These are phyloP conservation scores for Myanophis thanlyinensis DNA, from an alignment of 2,113 vertebrate genomes.

Conservation along the genomic window DNA sequence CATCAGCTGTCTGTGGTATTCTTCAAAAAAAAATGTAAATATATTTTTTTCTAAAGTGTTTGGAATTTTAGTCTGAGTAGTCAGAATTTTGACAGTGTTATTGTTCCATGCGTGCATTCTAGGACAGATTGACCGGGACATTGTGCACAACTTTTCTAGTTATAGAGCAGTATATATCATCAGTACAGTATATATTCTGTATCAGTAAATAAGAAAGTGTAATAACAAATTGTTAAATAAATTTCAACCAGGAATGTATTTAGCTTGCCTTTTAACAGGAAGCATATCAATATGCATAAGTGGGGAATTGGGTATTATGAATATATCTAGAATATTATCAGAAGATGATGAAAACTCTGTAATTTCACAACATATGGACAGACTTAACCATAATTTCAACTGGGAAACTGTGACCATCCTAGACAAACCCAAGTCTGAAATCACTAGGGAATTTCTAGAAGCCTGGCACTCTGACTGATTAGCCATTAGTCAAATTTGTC, in stretches of 20 bases:
- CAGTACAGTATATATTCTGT: not conserved
- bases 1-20: not conserved
- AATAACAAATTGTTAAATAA: not conserved
- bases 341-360: not conserved
- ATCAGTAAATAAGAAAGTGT: not conserved
- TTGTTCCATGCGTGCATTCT: slow-evolving; percentile 8
- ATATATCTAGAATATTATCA: not conserved
- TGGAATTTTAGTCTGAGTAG: not conserved
- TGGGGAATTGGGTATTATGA: not conserved
- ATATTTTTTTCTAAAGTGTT: not conserved
- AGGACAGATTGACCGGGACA: not conserved
- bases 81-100: not conserved
- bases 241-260: not conserved
- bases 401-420: not conserved
- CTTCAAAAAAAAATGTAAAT: not conserved
- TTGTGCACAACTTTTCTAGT: slow-evolving; percentile 11
- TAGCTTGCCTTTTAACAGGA: not conserved
- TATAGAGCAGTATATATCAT: not conserved
- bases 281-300: not conserved
- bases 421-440: not conserved
- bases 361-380: not conserved
- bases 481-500: not conserved
- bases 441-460: not conserved
- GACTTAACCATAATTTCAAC: not conserved
- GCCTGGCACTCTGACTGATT: not conserved